Evolutionary conservation across 2,888 invertebrate species (phyloP).

Genomic region (Drosophila histrio): DNA sequence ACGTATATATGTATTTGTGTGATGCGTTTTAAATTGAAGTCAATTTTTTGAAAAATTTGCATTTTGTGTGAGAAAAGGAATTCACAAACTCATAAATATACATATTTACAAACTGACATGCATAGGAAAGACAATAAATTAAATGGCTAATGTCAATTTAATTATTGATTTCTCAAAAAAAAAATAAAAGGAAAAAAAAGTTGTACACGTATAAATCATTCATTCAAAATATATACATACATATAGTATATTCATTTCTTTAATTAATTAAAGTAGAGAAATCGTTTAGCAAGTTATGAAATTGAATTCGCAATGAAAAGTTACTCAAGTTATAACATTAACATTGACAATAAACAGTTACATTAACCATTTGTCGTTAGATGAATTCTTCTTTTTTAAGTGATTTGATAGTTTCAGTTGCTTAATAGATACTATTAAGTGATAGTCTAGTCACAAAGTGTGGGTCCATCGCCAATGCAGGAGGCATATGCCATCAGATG

Average conservation of each 20-base stretch:
- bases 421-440: no score
- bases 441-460: constrained; percentile 61
- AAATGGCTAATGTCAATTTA: constrained; percentile 61
- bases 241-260: neutral
- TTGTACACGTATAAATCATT: neutral
- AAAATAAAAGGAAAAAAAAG: no score
- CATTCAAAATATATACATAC: constrained; percentile 6
- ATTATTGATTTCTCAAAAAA: constrained; percentile 53
- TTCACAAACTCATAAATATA: constrained; percentile 19
- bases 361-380: no score
- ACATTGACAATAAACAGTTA: no score
- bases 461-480: constrained; percentile 86
- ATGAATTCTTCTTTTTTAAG: no score
- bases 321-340: neutral
- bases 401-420: no score
- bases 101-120: neutral
- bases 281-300: constrained; percentile 26
- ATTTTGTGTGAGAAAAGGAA: constrained; percentile 43
- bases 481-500: constrained; percentile 89
- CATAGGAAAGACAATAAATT: constrained; percentile 52
- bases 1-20: constrained; percentile 30
- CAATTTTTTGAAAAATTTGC: constrained; percentile 66
- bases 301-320: constrained; percentile 20
- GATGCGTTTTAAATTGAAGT: constrained; percentile 78
- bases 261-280: constrained; percentile 29